Base-by-base conservation (phyloP, 2,888 invertebrate genomes). In the Dryocosmus kuriphilus region DNA sequence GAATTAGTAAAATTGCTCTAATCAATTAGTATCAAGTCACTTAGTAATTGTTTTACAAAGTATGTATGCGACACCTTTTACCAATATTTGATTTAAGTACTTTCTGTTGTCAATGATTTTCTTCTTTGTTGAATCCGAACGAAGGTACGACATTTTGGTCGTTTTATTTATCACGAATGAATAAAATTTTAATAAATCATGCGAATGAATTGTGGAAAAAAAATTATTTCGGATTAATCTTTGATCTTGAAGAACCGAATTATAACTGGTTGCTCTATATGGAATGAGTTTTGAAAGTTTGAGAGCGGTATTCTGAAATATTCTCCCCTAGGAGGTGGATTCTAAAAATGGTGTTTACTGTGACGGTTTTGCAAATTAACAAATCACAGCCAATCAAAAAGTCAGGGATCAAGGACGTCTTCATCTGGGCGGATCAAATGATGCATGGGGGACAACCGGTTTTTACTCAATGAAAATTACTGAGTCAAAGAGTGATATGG, bases 391-490 rank as follows among this genome's bases (percentile, higher is more conserved):
- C 79, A 81, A 81, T 83, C 79, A 79, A 82, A 79, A 81, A 77
- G 84, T 83, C 82, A 81, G 61, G 83, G 85, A 85, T 86, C 85
- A 86, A 87, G 85, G 85, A 81, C 83, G 83, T 77, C 63, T 81
- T 82, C 81, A 82, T 80, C 78, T 80, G 71, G 81, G 74, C 78
- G 61, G 63, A 78, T 82, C 79, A 80, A 61, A 74, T 82, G 82
- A 83, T 79, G 78, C 81, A 75, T 74, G 85, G 83, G 80, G 80
- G 84, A 85, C 85, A 84, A 87, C 87, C 87, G 87, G 87, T 86
- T 86, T 86, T 86, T 75, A 62, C 74, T 73, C 84, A 83, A 74
- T 67, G 77, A 77, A 79, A 79, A 79, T 77, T 65, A 38, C 62
- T 16, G 65, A 61, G 41, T n/a, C 65, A 24, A 30, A 60, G 41